phyloP scores from a whole-genome alignment of 2,113 vertebrate species.

The Bubo scandiacus region DNA sequence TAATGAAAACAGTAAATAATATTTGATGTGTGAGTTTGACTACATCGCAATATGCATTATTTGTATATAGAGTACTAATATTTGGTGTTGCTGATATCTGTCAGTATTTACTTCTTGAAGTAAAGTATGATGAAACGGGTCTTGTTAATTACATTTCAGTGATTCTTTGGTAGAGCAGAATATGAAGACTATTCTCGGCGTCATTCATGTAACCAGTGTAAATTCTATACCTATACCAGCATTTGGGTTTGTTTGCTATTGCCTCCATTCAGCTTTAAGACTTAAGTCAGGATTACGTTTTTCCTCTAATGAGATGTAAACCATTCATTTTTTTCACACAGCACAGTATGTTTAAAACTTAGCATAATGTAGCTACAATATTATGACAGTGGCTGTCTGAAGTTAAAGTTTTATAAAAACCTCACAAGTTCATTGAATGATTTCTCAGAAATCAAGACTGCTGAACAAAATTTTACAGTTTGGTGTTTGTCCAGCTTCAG shows the following conservation, averaged over 20 bases:
- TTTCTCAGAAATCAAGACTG: background rate
- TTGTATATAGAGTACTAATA: background rate
- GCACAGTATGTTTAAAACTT: conserved; percentile 12
- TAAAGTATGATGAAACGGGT: background rate
- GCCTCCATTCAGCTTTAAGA: background rate
- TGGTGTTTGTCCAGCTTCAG: background rate
- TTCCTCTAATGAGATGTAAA: conserved; percentile 27
- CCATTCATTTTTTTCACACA: conserved; percentile 13
- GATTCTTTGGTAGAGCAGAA: background rate
- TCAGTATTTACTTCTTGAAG: background rate
- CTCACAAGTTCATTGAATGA: background rate
- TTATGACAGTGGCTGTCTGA: conserved; percentile 48
- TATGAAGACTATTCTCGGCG: background rate
- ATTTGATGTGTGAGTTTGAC: background rate
- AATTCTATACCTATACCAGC: background rate
- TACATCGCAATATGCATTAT: background rate
- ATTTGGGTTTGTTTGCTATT: background rate
- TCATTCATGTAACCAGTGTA: background rate
- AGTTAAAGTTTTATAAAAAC: conserved; percentile 17
- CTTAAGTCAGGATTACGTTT: background rate
- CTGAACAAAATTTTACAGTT: background rate
- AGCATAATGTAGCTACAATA: conserved; percentile 32
- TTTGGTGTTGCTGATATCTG: background rate
- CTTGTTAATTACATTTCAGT: background rate
- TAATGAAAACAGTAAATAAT: background rate